Evolutionary conservation across 1,140 invertebrate species (phyloP).

Genomic region (Diorhabda elongata): DNA sequence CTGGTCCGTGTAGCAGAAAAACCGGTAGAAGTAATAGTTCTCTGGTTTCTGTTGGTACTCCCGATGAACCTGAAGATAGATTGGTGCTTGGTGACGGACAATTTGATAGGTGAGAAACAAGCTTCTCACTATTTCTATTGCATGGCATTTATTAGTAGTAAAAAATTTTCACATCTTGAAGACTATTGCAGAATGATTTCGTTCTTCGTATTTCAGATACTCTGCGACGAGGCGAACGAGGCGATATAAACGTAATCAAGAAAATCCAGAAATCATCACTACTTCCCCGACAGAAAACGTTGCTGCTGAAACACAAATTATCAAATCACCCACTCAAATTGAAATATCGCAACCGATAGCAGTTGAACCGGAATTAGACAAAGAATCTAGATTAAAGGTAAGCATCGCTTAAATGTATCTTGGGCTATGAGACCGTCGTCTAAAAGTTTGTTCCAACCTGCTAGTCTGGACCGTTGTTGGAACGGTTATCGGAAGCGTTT

Average conservation of each 20-base stretch:
- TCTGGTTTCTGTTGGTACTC: constrained; percentile 24
- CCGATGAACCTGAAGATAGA: constrained; percentile 48
- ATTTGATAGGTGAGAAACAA: constrained; percentile 57
- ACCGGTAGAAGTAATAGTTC: constrained; percentile 38
- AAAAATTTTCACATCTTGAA: too few species aligned
- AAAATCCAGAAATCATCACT: constrained; percentile 47
- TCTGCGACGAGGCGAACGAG: constrained; percentile 75
- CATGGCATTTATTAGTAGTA: too few species aligned
- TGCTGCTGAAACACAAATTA: constrained; percentile 43
- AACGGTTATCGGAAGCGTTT: too few species aligned
- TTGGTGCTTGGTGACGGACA: constrained; percentile 65
- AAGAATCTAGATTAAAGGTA: constrained; percentile 55
- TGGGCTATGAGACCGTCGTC: too few species aligned
- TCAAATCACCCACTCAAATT: constrained; percentile 23
- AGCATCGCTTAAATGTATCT: too few species aligned
- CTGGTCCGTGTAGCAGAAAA: constrained; percentile 50
- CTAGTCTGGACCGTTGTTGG: too few species aligned
- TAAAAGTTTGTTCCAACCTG: too few species aligned
- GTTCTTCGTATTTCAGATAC: constrained; percentile 52
- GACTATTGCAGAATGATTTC: too few species aligned
- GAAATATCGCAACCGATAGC: constrained; percentile 29
- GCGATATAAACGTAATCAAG: constrained; percentile 71
- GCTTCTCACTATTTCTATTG: not conserved
- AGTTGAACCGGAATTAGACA: constrained; percentile 51
- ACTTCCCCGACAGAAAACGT: constrained; percentile 50